Percentiles rank a stretch among this genome's conserved stretches.
Conservation (phyloP, 2,888 invertebrate species). For the Therioaphis trifolii region DNA sequence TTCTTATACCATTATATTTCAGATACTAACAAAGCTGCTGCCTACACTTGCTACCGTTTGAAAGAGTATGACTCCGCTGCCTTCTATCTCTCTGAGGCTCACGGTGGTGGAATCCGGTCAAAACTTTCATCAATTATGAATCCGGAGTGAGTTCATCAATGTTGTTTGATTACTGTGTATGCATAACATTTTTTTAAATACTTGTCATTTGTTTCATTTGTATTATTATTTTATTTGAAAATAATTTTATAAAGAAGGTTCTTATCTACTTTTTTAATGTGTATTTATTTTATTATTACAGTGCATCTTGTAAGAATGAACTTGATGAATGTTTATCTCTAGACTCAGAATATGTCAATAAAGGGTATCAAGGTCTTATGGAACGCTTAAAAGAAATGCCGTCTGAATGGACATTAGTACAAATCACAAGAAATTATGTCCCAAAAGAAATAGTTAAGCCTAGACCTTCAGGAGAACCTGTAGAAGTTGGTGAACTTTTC, state of each 20-base stretch:
- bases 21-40: conserved; percentile 55
- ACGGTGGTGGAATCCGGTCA: conserved; percentile 57
- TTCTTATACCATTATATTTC: too few relatives aligned
- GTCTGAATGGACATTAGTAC: conserved; percentile 75
- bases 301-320: background rate
- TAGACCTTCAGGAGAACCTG: conserved; percentile 69
- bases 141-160: conserved; percentile 12
- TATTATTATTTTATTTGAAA: background rate
- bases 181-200: background rate
- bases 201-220: background rate
- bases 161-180: background rate
- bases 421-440: conserved; percentile 69
- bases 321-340: conserved; percentile 62
- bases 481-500: conserved; percentile 69
- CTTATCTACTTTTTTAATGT: background rate
- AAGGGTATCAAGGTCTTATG: conserved; percentile 63
- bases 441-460: conserved; percentile 67
- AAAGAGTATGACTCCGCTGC: conserved; percentile 31
- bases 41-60: conserved; percentile 25
- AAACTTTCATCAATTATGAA: conserved; percentile 40
- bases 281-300: conserved; percentile 12
- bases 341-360: conserved; percentile 49
- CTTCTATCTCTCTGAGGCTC: conserved; percentile 62
- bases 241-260: background rate
- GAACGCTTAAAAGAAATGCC: conserved; percentile 64